Base-by-base conservation (phyloP, 2,797 vertebrate genomes). In the Tamandua tetradactyla region DNA sequence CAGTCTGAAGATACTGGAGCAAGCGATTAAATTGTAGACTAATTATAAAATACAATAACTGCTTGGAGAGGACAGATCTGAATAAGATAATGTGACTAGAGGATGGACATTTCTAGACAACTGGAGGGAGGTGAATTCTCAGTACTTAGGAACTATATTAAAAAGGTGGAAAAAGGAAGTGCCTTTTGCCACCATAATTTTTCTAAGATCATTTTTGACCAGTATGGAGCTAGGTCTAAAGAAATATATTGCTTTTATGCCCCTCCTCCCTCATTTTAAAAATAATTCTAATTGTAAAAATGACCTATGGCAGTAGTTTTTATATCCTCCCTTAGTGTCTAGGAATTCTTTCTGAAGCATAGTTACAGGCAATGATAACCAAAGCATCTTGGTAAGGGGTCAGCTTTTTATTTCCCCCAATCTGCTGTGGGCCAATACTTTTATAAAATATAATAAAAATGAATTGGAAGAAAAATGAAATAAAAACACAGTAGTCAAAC, bases 401-500 rank as follows among this genome's bases (percentile, higher is more conserved):
- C 22, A 69, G 5, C 0, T 57, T 85, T 89, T 80, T 76, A 32
- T 80, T 27, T 83, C 88, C 61, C 22, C 15, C 87, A 79, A 11
- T 94, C 40, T 68, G 30, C 64, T 32, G 71, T 71, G 14, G 35
- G 71, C 47, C 14, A 42, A 44, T 74, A 25, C 10, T 71, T 86
- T 91, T 35, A 13, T 64, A 91, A 92, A 95, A 62, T 27, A 49
- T 12, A 69, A 61, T 80, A 57, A 71, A 90, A 79, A 89, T 10
- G 9, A 83, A 55, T 61, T 75, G 66, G 64, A 17, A 71, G 32
- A 44, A 79, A 93, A 83, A 52, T 68, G 4, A 80, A 94, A 69
- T 49, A 23, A n/a, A n/a, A n/a, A n/a, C n/a, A n/a, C n/a, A n/a
- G n/a, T n/a, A n/a, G n/a, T n/a, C n/a, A n/a, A n/a, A n/a, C n/a